Base-by-base conservation (phyloP, 2,888 invertebrate genomes). In the Ashinkailepas kermadecensis region DNA sequence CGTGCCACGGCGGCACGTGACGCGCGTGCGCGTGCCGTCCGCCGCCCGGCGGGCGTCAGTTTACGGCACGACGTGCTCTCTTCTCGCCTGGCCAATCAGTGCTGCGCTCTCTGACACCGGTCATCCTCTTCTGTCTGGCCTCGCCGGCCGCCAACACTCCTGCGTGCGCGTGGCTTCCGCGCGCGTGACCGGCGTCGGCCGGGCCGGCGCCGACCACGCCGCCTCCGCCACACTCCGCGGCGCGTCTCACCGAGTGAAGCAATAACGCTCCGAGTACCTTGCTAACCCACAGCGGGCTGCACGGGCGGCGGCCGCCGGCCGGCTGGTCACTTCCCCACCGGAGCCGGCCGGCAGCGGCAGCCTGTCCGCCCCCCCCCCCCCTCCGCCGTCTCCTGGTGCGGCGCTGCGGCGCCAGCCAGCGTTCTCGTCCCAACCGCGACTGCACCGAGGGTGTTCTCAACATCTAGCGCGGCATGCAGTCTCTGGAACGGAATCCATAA, bases 171-270 rank as follows among this genome's bases (percentile, higher is more conserved):
- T 13, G n/a, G 59, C 21, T 13, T 15, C 8, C 7, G 58, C 80
- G 25, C 13, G 11, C 57, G 39, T 13, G 15, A 0, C 78, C 79
- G 57, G 4, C 59, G 25, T 6, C 62, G 12, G 39, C 6, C 80
- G 8, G 59, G 11, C 59, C 58, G 25, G 12, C 64, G 80, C 21
- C 23, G 39, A 39, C 39, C 39, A 39, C 39, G 4, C 39, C 39
- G 39, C 39, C 39, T 39, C 39, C 39, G 39, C 39, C 39, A 39
- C 39, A 39, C 39, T 39, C 2, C 39, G 39, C 74, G 21, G n/a
- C 21, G 12, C 81, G 78, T 81, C 80, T 64, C 83, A 83, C 83
- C 82, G 82, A 81, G 62, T 83, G 82, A 82, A 82, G 83, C 83
- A 82, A 82, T 83, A 82, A 82, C 82, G 81, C 81, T 82, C 82